These are phyloP conservation scores for Spilarctia lutea DNA, from an alignment of 2,888 invertebrate genomes.

Conservation along the genomic window DNA sequence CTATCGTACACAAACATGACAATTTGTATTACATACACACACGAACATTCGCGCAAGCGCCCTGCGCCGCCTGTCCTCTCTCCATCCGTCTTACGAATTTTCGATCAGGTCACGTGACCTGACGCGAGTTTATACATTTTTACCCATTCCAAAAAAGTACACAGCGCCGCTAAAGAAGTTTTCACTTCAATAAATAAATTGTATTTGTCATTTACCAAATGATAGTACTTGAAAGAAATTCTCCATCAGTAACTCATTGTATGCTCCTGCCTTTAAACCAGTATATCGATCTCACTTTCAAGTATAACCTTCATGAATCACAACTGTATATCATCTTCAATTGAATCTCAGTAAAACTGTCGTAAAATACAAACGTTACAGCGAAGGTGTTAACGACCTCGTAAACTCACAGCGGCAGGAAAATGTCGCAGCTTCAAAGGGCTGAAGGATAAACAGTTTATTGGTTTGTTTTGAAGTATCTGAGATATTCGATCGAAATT, in stretches of 20 bases:
- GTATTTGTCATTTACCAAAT: not conserved
- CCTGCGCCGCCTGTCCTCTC: too few species aligned
- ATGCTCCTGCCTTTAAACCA: not conserved
- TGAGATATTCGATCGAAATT: constrained; percentile 4
- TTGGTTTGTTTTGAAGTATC: constrained; percentile 12
- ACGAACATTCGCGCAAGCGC: too few species aligned
- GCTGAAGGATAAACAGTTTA: constrained; percentile 9
- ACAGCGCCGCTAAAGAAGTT: too few species aligned
- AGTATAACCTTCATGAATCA: constrained; percentile 15
- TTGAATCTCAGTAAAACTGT: constrained; percentile 41
- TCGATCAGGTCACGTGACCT: too few species aligned
- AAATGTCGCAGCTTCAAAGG: constrained; percentile 24
- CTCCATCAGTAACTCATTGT: not conserved
- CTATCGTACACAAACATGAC: too few species aligned
- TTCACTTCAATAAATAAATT: too few species aligned
- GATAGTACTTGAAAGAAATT: not conserved
- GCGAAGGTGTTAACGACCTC: constrained; percentile 36
- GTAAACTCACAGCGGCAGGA: constrained; percentile 24
- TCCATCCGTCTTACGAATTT: too few species aligned
- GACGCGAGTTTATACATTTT: too few species aligned
- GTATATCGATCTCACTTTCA: not conserved
- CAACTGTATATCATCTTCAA: constrained; percentile 34
- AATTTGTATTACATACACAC: too few species aligned
- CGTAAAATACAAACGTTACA: constrained; percentile 40
- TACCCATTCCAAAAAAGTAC: too few species aligned